Percentiles rank a stretch among this genome's conserved stretches.
Conservation (phyloP, 37 sponge, comb jelly and placozoan genomes). For the Trichoplax adhaerens region DNA sequence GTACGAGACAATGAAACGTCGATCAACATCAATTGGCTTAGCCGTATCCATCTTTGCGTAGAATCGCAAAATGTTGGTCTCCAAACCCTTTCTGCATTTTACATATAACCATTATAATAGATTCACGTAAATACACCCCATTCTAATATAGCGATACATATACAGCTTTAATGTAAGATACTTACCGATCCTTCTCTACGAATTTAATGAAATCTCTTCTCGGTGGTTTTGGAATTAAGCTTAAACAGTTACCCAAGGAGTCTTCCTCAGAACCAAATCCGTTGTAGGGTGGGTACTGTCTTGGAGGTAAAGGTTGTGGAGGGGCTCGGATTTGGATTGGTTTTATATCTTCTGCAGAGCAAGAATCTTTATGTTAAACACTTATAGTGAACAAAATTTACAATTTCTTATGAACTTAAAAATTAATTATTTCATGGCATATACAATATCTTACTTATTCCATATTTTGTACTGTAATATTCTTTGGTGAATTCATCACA, state of each 20-base stretch:
- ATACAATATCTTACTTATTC: slow-evolving; percentile 37
- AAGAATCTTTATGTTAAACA: neutral
- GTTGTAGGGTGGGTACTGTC: slow-evolving; percentile 70
- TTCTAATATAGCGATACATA: neutral
- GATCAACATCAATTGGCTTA: slow-evolving; percentile 69
- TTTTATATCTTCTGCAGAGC: slow-evolving; percentile 37
- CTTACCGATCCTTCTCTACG: slow-evolving; percentile 83
- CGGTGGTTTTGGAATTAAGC: slow-evolving; percentile 87
- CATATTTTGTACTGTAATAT: slow-evolving; percentile 75
- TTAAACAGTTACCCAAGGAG: slow-evolving; percentile 58
- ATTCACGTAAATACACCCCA: neutral
- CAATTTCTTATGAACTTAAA: neutral
- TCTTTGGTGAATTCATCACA: slow-evolving; percentile 89
- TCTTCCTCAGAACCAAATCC: slow-evolving; percentile 96
- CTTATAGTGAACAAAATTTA: neutral
- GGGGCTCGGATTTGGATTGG: slow-evolving; percentile 32
- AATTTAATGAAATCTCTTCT: slow-evolving; percentile 86
- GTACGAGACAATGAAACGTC: slow-evolving; percentile 82
- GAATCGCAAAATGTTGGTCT: slow-evolving; percentile 84
- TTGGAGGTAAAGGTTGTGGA: slow-evolving; percentile 11
- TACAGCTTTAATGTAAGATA: neutral
- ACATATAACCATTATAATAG: neutral
- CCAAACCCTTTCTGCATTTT: slow-evolving; percentile 63
- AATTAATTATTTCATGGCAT: neutral
- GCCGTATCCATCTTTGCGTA: slow-evolving; percentile 73